A percentile compares a stretch with the other conserved stretches of the same genome.
Evolutionary conservation across 1,140 invertebrate species (phyloP).

Genomic region (Drosophila ogumai): DNA sequence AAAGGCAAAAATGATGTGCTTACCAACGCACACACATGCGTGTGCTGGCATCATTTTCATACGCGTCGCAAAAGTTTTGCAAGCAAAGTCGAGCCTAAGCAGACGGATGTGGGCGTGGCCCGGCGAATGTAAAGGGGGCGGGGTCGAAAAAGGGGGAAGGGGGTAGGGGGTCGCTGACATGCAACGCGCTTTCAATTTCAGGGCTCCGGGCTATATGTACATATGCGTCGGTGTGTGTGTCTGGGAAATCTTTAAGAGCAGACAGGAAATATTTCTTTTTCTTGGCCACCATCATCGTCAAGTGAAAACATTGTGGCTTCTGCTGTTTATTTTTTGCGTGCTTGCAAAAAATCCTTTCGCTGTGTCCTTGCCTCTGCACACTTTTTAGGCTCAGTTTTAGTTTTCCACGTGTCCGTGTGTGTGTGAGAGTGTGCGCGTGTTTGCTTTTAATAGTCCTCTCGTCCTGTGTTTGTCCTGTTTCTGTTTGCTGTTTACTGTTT

Average conservation of each 20-base stretch:
- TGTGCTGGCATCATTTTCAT: constrained; percentile 75
- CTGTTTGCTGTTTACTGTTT: constrained; percentile 61
- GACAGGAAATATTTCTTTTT: constrained; percentile 76
- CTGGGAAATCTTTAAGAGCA: constrained; percentile 79
- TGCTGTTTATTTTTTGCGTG: constrained; percentile 40
- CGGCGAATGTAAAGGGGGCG: not conserved
- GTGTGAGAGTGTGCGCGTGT: constrained; percentile 35
- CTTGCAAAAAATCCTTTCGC: constrained; percentile 67
- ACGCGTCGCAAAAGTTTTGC: constrained; percentile 65
- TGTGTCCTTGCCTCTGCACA: constrained; percentile 72
- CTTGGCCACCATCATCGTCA: constrained; percentile 47
- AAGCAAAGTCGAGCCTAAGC: constrained; percentile 49
- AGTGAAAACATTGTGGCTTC: constrained; percentile 59
- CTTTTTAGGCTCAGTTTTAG: constrained; percentile 71
- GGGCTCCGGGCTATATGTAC: constrained; percentile 28
- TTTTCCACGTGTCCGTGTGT: constrained; percentile 57
- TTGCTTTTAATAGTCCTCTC: constrained; percentile 75
- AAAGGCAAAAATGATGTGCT: constrained; percentile 61
- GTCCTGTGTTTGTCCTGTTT: constrained; percentile 26
- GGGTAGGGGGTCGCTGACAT: constrained; percentile 70
- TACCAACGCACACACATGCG: constrained; percentile 52
- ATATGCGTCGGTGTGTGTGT: constrained; percentile 41
- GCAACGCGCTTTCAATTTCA: constrained; percentile 80
- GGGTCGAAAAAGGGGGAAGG: not conserved
- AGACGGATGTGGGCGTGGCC: constrained; percentile 48